Evolutionary conservation across 2,797 vertebrate species (phyloP).

Genomic region (Tragelaphus oryx): DNA sequence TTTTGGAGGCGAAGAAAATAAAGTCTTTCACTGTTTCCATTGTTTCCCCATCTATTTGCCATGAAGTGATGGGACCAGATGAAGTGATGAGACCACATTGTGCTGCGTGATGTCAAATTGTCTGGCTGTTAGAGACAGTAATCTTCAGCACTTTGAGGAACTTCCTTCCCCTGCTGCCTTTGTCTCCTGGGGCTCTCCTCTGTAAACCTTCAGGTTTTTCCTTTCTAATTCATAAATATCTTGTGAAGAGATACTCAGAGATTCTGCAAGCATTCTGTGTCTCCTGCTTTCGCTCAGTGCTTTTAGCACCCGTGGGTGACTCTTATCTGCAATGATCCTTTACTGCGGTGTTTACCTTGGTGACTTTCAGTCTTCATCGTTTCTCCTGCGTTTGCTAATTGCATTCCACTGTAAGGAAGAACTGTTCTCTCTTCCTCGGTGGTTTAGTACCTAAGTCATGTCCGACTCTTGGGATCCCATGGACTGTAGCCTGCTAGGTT

Average conservation of each 20-base stretch:
- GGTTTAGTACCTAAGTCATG: too few relatives aligned
- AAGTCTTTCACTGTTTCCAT: neutral
- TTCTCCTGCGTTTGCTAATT: neutral
- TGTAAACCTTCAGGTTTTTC: neutral
- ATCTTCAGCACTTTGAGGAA: neutral
- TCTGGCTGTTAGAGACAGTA: neutral
- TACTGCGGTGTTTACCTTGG: too few relatives aligned
- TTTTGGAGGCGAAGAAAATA: neutral
- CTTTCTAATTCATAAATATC: neutral
- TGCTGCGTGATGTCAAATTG: rapidly evolving
- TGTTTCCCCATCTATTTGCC: neutral
- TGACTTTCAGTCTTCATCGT: neutral
- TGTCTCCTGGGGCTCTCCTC: neutral
- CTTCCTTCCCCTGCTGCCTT: neutral
- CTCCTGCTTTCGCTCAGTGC: neutral
- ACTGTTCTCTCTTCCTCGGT: neutral
- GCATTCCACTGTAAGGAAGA: neutral
- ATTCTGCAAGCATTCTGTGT: neutral
- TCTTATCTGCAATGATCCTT: neutral
- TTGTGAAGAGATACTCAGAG: neutral
- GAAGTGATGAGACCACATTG: neutral
- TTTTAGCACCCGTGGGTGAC: neutral
- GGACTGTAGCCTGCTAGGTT: neutral
- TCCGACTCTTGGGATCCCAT: neutral
- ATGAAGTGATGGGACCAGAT: neutral